Evolutionary conservation across 2,113 vertebrate genomes (phyloP).

Genomic region (Thamnophis sirtalis): DNA sequence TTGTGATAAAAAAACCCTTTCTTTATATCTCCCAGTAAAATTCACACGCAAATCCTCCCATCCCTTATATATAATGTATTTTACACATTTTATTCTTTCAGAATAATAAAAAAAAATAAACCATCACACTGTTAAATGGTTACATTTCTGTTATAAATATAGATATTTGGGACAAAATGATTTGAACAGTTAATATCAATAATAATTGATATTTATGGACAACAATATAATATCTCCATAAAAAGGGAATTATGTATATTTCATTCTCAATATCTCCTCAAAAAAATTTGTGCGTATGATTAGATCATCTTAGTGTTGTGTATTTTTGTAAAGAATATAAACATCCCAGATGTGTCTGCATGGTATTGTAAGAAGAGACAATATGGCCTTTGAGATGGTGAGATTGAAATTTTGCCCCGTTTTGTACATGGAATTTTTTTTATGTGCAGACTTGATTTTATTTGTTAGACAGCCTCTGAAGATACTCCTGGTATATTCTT

Average conservation of each 20-base stretch:
- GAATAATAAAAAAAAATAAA: conserved; percentile 71
- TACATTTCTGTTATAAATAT: background rate
- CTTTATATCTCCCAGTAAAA: conserved; percentile 35
- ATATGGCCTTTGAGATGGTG: background rate
- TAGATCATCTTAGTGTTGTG: background rate
- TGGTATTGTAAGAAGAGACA: background rate
- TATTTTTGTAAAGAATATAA: background rate
- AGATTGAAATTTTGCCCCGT: background rate
- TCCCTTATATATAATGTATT: conserved; percentile 13
- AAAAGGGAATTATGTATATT: background rate
- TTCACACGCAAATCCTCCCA: conserved; percentile 10
- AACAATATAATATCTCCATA: background rate
- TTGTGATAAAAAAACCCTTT: conserved; percentile 33
- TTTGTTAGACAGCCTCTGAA: background rate
- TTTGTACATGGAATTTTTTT: background rate
- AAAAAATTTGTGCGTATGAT: background rate
- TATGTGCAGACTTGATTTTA: background rate
- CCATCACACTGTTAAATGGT: conserved; percentile 70
- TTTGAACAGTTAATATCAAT: background rate
- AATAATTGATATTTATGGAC: background rate
- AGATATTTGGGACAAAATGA: background rate
- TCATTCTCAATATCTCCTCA: background rate
- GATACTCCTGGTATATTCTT: background rate
- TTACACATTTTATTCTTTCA: conserved; percentile 69
- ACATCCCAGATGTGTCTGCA: background rate